Base-by-base conservation (phyloP, 2,888 invertebrate species). In the Ptilodon capucinus region DNA sequence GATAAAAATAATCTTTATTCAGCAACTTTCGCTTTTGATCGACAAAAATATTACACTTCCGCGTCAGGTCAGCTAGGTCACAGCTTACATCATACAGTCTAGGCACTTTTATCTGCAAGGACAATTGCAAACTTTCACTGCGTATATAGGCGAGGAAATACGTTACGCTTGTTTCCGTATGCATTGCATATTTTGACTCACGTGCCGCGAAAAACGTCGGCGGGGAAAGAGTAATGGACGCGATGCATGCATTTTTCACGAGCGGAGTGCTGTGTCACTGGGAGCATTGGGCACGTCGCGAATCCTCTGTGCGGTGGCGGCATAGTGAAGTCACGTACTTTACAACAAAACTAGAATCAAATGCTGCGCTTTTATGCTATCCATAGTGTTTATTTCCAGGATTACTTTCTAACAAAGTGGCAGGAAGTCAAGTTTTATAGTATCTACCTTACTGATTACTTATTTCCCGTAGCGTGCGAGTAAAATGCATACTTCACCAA, bases 201-300 rank as follows among this genome's bases (percentile, higher is more conserved):
- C 67, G 62, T 64, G 42, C 61, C 58, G 57, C 65, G 52, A 59
- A 70, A 74, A 68, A 60, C 57, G 60, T 61, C 54, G 64, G 60
- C 54, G 51, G 54, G 51, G 55, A 68, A 70, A 74, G 73, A 77
- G 71, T 74, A 74, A 77, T 75, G 73, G 70, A 71, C 40, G 48
- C 50, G 64, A 62, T 60, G 58, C 58, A 57, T 67, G 73, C 71
- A 74, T 78, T 76, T 78, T 75, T 76, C 71, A 74, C 64, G 53
- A 53, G 53, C 51, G 58, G 57, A 57, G 64, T 67, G 59, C 62
- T 57, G 54, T 71, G 68, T 73, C 68, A 67, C 58, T 60, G 60
- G 45, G 48, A 49, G 60, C 49, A 46, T 51, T 65, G 55, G 62
- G 48, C 61, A 60, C 62, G 61, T 61, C 70, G 64, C 51, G 55